These are phyloP conservation scores for Elanoides forficatus DNA, from an alignment of 2,113 vertebrate genomes.

Conservation along the genomic window DNA sequence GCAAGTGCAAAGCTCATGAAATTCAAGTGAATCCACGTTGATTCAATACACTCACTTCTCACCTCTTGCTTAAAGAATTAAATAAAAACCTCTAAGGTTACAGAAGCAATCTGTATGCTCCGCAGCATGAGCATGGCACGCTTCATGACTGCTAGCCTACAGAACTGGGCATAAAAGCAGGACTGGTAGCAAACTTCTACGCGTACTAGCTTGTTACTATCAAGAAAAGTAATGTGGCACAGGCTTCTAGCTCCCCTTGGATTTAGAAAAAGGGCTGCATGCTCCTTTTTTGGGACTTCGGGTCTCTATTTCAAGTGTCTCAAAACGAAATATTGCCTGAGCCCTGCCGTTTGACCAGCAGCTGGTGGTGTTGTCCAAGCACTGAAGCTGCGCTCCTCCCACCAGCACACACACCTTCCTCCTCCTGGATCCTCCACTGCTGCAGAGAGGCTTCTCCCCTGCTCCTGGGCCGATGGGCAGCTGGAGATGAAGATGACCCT, in stretches of 20 bases:
- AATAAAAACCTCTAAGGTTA: background rate
- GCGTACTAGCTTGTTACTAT: background rate
- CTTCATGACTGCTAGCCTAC: background rate
- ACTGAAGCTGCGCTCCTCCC: accelerated
- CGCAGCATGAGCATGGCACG: accelerated
- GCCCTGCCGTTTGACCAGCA: accelerated
- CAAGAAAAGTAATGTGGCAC: background rate
- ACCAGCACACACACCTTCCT: background rate
- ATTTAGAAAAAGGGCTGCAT: background rate
- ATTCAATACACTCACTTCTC: background rate
- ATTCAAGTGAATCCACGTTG: background rate
- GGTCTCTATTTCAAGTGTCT: background rate
- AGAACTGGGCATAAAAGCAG: background rate
- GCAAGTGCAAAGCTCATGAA: background rate
- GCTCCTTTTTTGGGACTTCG: background rate
- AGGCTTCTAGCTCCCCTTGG: background rate
- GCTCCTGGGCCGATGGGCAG: accelerated
- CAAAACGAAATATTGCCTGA: background rate
- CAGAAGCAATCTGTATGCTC: background rate
- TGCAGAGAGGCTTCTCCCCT: background rate
- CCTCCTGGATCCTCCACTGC: background rate
- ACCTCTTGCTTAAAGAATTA: background rate
- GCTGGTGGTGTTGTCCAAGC: background rate
- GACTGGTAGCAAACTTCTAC: background rate
- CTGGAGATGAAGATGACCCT: background rate